Percentiles rank a stretch among this genome's conserved stretches.
Evolutionary conservation across 1,140 invertebrate genomes (phyloP).

Genomic region (Geopemphigus sp.): DNA sequence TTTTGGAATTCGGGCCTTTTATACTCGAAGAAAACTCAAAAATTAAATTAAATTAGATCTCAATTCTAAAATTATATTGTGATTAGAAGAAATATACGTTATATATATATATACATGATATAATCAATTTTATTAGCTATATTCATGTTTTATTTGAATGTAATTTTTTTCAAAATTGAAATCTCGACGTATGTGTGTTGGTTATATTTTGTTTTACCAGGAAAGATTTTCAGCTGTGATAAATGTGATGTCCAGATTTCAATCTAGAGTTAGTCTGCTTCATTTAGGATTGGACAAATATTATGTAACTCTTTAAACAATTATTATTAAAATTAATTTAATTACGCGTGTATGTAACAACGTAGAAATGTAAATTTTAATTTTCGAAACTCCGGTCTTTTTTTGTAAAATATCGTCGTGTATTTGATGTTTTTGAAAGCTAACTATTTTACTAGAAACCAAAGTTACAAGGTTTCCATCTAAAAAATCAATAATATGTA

Average conservation of each 20-base stretch:
- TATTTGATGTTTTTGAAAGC: not conserved
- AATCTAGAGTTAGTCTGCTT: conserved; percentile 7
- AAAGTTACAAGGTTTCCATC: conserved; percentile 8
- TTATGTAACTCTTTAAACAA: not conserved
- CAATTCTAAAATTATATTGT: conserved; percentile 27
- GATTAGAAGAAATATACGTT: conserved; percentile 12
- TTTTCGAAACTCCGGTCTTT: not conserved
- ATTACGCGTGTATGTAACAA: not conserved
- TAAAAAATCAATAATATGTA: not conserved
- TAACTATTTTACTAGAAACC: not conserved
- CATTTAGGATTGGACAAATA: conserved; percentile 14
- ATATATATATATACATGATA: conserved; percentile 12
- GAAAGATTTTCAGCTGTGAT: conserved; percentile 6
- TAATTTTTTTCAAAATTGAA: conserved; percentile 14
- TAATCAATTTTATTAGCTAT: conserved; percentile 13
- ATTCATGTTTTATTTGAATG: not conserved
- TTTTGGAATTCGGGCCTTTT: conserved; percentile 22
- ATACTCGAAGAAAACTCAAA: conserved; percentile 6
- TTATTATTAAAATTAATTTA: conserved; percentile 22
- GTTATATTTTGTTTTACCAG: conserved; percentile 10
- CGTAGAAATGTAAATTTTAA: not conserved
- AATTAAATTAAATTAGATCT: conserved; percentile 46
- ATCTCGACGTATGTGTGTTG: conserved; percentile 1
- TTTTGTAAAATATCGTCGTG: not conserved
- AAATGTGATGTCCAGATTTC: conserved; percentile 28